Base-by-base conservation (phyloP, 2,888 invertebrate genomes). In the Drosophila cognata region DNA sequence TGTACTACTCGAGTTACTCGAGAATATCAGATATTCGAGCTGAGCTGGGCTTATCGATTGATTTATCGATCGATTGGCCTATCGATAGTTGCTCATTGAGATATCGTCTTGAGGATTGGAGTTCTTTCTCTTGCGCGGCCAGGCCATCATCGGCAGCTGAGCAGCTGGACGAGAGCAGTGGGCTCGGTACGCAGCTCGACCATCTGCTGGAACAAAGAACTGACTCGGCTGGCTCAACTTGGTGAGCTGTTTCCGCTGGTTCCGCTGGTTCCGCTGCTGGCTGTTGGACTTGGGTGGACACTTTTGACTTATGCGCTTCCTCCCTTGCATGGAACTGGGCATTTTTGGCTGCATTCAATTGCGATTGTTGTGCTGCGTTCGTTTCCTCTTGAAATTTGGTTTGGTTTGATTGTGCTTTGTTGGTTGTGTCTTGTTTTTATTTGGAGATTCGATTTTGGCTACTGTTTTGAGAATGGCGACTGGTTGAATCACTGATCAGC, bases 81-180 rank as follows among this genome's bases (percentile, higher is more conserved):
- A 78, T 63, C 78, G 70, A 74, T 74, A 41, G 53, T 53, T 74
- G 53, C 73, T 46, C 50, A 29, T 58, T 16, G 73, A 61, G 59
- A 65, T 61, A 52, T 73, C 68, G 67, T 28, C 60, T 51, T 72
- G 63, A 28, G 79, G 65, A 51, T 67, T 72, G 31, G 50, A 71
- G 73, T 81, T 89, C 91, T 91, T 92, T 92, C 91, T 92, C 66
- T 91, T 92, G 84, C 91, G 89, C 77, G 91, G 82, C 88, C 87
- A 86, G 80, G 82, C 91, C 91, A 91, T 92, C 73, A 87, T 87
- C 72, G 72, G 79, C 72, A 66, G 69, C 78, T 69, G 66, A 60
- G 59, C 61, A 60, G 64, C 66, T 76, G 73, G 58, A 56, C 53
- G 36, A 36, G 35, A 52, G 51, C 53, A 58, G 38, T 61, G 35